Percentiles rank a stretch among this genome's conserved stretches.
phyloP scores from a whole-genome alignment of 1,140 invertebrate genomes.

The Akabosia matsudoensis region DNA sequence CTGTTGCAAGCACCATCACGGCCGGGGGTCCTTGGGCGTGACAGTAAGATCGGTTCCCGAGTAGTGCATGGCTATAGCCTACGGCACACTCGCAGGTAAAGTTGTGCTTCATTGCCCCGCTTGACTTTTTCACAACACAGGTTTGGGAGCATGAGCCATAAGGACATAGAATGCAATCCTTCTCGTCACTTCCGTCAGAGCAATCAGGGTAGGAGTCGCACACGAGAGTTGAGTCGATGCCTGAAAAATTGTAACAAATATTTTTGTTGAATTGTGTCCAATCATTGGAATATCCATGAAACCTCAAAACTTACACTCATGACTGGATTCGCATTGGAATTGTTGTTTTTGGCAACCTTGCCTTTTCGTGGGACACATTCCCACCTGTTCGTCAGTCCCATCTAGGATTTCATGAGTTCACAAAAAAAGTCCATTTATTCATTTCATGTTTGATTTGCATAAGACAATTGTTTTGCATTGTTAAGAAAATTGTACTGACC shows the following conservation, averaged over 20 bases:
- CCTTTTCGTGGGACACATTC: conserved; percentile 6
- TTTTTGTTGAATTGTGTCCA: neutral
- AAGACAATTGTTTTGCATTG: no score
- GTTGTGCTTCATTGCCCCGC: conserved; percentile 49
- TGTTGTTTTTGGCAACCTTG: neutral
- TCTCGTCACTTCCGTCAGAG: conserved; percentile 61
- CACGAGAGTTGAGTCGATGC: conserved; percentile 47
- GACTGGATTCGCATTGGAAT: neutral
- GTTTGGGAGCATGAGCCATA: conserved; percentile 72
- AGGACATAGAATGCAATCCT: conserved; percentile 53
- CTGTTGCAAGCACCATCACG: conserved; percentile 61
- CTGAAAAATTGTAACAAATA: conserved; percentile 19
- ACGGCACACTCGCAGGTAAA: conserved; percentile 65
- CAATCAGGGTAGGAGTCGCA: conserved; percentile 67
- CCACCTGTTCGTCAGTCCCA: neutral
- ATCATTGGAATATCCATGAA: neutral
- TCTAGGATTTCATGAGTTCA: neutral
- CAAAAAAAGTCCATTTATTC: neutral
- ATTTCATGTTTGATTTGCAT: no score
- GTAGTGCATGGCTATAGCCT: conserved; percentile 55
- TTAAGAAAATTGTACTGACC: no score
- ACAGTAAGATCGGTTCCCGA: neutral
- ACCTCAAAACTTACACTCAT: neutral
- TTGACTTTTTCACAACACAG: conserved; percentile 62
- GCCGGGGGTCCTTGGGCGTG: conserved; percentile 54